A percentile compares a stretch with the other conserved stretches of the same genome.
Conservation (phyloP, 2,888 invertebrate genomes). For the Napeogenes inachia region DNA sequence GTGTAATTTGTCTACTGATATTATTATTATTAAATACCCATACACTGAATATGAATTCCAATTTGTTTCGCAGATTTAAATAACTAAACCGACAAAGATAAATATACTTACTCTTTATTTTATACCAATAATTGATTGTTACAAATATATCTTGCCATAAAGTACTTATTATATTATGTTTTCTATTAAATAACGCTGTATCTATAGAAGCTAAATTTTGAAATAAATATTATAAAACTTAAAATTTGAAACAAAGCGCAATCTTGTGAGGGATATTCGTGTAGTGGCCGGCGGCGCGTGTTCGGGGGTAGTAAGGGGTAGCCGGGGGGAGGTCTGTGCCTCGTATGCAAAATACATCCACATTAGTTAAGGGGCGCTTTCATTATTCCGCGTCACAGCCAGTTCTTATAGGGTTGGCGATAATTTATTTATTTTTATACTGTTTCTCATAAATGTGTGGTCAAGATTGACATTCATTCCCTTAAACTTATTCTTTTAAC, state of each 20-base stretch:
- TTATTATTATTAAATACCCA: no score
- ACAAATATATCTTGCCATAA: no score
- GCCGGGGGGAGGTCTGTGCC: slow-evolving; percentile 16
- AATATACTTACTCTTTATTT: no score
- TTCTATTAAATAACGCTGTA: no score
- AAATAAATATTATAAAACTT: background rate
- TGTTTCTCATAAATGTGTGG: background rate
- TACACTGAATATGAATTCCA: no score
- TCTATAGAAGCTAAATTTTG: background rate
- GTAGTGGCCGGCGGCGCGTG: slow-evolving; percentile 23
- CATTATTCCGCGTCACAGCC: slow-evolving; percentile 66
- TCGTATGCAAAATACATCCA: slow-evolving; percentile 53
- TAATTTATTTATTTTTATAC: background rate
- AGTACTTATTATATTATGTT: no score
- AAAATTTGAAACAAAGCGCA: slow-evolving; percentile 14
- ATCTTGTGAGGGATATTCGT: slow-evolving; percentile 19
- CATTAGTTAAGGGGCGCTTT: slow-evolving; percentile 46
- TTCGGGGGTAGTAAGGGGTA: slow-evolving; percentile 27
- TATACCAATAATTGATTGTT: no score
- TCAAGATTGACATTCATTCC: no score
- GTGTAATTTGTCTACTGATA: no score
- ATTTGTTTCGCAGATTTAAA: no score
- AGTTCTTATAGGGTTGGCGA: slow-evolving; percentile 59
- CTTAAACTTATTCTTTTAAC: no score
- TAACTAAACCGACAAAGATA: no score